Percentiles rank a stretch among this genome's conserved stretches.
phyloP scores from a whole-genome alignment of 2,113 vertebrate genomes.

The Heterotilapia buettikoferi region DNA sequence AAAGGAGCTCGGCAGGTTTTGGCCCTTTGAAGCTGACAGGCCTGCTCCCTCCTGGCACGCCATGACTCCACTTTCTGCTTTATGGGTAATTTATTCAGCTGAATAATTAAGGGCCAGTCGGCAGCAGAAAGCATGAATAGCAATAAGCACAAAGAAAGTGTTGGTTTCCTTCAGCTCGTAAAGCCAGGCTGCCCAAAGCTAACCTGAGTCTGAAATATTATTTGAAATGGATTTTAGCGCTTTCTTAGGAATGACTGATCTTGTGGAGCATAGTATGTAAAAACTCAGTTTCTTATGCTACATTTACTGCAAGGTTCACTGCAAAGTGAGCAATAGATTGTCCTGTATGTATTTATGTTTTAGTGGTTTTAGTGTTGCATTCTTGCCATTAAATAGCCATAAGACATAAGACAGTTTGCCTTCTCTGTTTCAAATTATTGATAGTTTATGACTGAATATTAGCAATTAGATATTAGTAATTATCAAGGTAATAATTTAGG shows the following conservation, averaged over 20 bases:
- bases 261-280: background rate
- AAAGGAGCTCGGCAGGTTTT: constrained; percentile 55
- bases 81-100: constrained; percentile 71
- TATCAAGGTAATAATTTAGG: background rate
- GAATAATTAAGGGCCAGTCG: constrained; percentile 69
- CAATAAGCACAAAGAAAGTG: constrained; percentile 54
- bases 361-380: background rate
- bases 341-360: background rate
- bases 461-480: background rate
- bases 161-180: constrained; percentile 31
- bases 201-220: constrained; percentile 21
- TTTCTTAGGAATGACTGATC: constrained; percentile 20
- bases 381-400: background rate
- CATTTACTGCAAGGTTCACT: background rate
- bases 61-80: constrained; percentile 64
- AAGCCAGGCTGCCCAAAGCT: constrained; percentile 36
- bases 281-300: background rate
- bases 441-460: background rate
- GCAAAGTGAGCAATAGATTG: background rate
- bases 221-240: constrained; percentile 16
- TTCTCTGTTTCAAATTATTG: background rate
- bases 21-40: constrained; percentile 69
- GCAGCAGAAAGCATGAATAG: constrained; percentile 62
- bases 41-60: constrained; percentile 59
- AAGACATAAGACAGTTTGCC: background rate